These are phyloP conservation scores for Pandion haliaetus DNA, from an alignment of 2,113 vertebrate species.

Conservation along the genomic window DNA sequence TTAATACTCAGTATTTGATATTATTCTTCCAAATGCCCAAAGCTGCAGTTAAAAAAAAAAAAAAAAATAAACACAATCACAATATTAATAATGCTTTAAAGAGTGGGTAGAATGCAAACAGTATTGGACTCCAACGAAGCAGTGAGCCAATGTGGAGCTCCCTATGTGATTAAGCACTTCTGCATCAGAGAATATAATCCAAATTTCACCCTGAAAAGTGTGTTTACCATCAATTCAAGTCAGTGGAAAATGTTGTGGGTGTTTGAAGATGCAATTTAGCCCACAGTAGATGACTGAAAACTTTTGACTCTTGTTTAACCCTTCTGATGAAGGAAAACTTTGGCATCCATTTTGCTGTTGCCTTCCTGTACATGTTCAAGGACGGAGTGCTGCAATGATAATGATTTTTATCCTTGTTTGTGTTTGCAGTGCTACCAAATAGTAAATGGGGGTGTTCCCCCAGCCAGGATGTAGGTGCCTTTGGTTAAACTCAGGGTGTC, in stretches of 20 bases:
- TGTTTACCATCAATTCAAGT: neutral
- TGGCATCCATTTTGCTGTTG: neutral
- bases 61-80: neutral
- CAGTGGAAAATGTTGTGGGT: neutral
- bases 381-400: neutral
- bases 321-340: constrained; percentile 7
- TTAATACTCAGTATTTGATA: neutral
- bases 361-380: neutral
- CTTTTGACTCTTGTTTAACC: neutral
- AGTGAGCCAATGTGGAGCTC: neutral
- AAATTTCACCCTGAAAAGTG: constrained; percentile 13
- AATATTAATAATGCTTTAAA: constrained; percentile 39
- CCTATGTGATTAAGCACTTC: neutral
- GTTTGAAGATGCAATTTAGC: neutral
- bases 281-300: neutral
- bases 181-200: constrained; percentile 15
- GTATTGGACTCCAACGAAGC: neutral
- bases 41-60: constrained; percentile 17
- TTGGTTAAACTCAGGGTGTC: neutral
- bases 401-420: neutral
- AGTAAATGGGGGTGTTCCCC: neutral
- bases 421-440: neutral
- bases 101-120: neutral
- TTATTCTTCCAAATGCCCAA: constrained; percentile 41
- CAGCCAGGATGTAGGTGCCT: neutral